phyloP scores from a whole-genome alignment of 2,888 invertebrate species.

The Aricia artaxerxes region DNA sequence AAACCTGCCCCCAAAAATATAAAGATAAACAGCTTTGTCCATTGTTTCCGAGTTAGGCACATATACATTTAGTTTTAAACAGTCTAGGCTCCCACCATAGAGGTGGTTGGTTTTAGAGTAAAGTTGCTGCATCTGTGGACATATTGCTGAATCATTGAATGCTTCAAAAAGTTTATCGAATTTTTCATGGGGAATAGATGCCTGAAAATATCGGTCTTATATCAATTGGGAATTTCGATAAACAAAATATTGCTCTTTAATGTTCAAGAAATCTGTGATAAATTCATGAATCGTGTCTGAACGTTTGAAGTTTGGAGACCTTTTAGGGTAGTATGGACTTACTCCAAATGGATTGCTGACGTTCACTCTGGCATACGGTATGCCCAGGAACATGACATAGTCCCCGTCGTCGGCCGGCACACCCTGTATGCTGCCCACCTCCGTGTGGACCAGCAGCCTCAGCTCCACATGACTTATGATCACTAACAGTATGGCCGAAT shows the following conservation, averaged over 20 bases:
- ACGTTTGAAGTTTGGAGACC: too few species aligned
- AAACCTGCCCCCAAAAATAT: constrained; percentile 11
- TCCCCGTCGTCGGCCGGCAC: constrained; percentile 17
- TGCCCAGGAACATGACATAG: constrained; percentile 19
- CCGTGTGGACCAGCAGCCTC: too few species aligned
- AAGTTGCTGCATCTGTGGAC: not conserved
- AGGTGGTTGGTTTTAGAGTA: not conserved
- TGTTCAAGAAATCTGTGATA: too few species aligned
- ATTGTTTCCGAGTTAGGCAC: constrained; percentile 13
- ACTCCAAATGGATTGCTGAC: constrained; percentile 4
- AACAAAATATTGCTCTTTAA: too few species aligned
- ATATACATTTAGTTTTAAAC: constrained; percentile 20
- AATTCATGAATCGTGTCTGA: too few species aligned
- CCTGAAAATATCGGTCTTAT: not conserved
- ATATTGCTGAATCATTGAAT: constrained; percentile 19
- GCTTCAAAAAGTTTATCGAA: not conserved
- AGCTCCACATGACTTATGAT: not conserved
- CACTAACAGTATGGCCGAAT: not conserved
- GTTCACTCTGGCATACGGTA: not conserved
- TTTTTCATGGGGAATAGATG: not conserved
- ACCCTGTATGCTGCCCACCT: not conserved
- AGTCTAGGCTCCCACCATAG: not conserved
- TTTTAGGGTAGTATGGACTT: not conserved
- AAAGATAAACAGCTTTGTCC: not conserved
- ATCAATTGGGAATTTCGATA: too few species aligned